Base-by-base conservation (phyloP, 2,888 invertebrate genomes). In the Drosophila histrio region DNA sequence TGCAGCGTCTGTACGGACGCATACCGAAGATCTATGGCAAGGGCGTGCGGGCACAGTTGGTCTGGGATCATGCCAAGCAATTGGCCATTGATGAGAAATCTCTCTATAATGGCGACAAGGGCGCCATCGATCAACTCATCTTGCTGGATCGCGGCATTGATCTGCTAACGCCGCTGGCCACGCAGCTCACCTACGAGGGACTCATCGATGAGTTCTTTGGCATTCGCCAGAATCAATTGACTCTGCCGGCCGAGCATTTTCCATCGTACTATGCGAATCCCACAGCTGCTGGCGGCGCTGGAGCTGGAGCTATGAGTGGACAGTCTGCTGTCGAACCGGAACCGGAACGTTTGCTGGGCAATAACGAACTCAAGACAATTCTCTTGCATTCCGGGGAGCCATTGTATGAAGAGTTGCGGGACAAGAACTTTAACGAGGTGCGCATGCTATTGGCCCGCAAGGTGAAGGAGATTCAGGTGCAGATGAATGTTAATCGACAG, bases 121-220 rank as follows among this genome's bases (percentile, higher is more conserved):
- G 94, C 0, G 92, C 93, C 57, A 97, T 99, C 44, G 98, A 99
- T 91, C 96, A 97, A 90, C 93, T 99, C 62, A 93, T 99, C 6
- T 92, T 99, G 43, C 92, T 99, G 1, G 99, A 99, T 92, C 93
- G 99, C 22, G 95, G 95, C 39, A 94, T 98, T 2, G 99, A 99
- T 93, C 94, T 98, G 54, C 94, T 99, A 46, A 97, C 98, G 44
- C 97, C 98, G 0, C 93, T 99, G 84, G 95, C 97, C 0, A 98
- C 98, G 0, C 99, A 99, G 89, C 94, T 99, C 30, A 99, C 99
- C 0, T 99, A 99, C 87, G 99, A 99, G 92, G 99, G 99, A 2
- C 93, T 99, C 6, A 97, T 99, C 72, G 99, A 99, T 92, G 99
- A 99, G 91, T 94, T 98, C 60, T 99, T 96, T 92, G 96, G 96